These are phyloP conservation scores for Amphilophus citrinellus DNA, from an alignment of 2,113 vertebrate species.

Conservation along the genomic window DNA sequence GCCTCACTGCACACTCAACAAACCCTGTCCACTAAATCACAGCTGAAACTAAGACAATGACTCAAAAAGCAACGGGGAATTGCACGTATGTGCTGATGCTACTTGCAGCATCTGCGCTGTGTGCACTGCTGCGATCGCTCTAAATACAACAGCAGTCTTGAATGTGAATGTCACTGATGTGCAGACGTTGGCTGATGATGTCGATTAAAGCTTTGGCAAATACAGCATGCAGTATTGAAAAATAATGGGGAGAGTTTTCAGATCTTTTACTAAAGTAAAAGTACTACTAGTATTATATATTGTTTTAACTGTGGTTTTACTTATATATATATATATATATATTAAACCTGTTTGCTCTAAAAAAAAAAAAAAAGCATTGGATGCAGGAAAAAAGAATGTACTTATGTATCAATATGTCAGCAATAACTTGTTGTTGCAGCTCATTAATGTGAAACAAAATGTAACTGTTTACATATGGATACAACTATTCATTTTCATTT, in stretches of 20 bases:
- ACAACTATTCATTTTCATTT: not conserved
- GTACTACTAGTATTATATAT: not conserved
- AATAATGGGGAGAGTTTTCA: not conserved
- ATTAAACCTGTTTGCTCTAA: no score
- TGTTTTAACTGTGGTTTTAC: no score
- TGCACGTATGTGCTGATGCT: not conserved
- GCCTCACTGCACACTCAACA: slow-evolving; percentile 1
- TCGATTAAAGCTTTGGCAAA: not conserved
- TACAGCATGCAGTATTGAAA: not conserved
- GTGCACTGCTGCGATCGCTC: not conserved
- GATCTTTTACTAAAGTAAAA: not conserved
- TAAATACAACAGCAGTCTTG: not conserved
- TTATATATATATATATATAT: no score
- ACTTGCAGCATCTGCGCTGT: not conserved
- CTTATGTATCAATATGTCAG: no score
- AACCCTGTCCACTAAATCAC: not conserved
- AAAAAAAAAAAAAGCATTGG: not conserved
- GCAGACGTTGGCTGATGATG: not conserved
- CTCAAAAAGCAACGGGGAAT: not conserved
- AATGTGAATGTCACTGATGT: not conserved
- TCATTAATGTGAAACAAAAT: not conserved
- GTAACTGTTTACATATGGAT: not conserved
- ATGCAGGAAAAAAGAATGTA: not conserved
- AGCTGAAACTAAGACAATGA: not conserved
- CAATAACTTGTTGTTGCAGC: no score